A percentile compares a stretch with the other conserved stretches of the same genome.
Conservation (phyloP, 2,113 vertebrate species). For the Isichthys henryi region DNA sequence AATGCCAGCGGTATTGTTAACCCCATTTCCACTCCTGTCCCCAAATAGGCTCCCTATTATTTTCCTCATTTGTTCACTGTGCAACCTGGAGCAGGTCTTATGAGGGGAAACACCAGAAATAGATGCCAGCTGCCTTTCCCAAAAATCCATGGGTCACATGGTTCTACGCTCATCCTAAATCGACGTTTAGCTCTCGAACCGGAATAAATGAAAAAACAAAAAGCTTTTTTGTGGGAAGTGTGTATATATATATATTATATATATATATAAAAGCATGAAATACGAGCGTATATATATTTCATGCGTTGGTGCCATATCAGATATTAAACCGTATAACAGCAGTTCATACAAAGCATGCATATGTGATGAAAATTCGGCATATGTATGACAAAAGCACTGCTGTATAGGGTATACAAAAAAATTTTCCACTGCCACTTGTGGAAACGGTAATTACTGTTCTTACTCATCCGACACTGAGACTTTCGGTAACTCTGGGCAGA, state of each 20-base stretch:
- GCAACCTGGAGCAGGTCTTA: neutral
- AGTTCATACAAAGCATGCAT: neutral
- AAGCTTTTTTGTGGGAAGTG: neutral
- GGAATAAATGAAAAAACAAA: neutral
- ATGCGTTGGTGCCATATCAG: neutral
- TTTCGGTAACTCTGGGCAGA: slow-evolving; percentile 8
- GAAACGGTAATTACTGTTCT: slow-evolving; percentile 9
- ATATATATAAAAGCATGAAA: neutral
- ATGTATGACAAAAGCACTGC: neutral
- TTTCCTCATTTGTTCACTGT: neutral
- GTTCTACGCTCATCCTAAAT: neutral
- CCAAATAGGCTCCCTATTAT: neutral
- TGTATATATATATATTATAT: neutral
- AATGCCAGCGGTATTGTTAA: neutral
- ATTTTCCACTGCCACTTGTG: neutral
- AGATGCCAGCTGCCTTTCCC: neutral
- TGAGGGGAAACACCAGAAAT: neutral
- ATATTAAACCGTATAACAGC: neutral
- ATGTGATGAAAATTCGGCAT: neutral
- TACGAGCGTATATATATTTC: neutral
- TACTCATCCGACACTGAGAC: neutral
- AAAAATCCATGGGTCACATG: neutral
- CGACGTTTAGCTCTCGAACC: neutral
- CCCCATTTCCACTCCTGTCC: neutral
- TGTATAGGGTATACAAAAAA: neutral